Percentiles rank a stretch among this genome's conserved stretches.
phyloP scores from a whole-genome alignment of 2,797 vertebrate genomes.

The Pempheris klunzingeri region DNA sequence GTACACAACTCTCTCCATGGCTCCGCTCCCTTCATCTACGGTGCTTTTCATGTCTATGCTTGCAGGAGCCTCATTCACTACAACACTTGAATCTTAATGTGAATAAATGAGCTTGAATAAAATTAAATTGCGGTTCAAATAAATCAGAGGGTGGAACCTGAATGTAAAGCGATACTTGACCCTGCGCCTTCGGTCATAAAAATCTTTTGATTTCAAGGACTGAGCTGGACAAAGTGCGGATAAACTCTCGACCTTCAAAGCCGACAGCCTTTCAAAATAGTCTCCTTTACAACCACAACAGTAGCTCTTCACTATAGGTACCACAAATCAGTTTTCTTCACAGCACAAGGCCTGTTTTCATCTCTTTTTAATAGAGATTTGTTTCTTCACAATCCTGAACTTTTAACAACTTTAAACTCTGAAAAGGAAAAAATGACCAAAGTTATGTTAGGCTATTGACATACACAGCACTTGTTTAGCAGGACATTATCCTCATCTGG shows the following conservation, averaged over 20 bases:
- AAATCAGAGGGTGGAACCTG: conserved; percentile 65
- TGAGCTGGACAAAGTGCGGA: conserved; percentile 33
- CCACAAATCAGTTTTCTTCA: conserved; percentile 39
- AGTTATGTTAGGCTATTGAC: conserved; percentile 13
- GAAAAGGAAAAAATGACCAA: conserved; percentile 2
- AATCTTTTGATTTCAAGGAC: conserved; percentile 60
- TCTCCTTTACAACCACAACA: conserved; percentile 23
- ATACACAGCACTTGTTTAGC: conserved; percentile 21
- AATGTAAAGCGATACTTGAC: conserved; percentile 62
- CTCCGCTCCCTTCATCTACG: conserved; percentile 77
- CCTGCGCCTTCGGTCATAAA: conserved; percentile 50
- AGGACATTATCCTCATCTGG: conserved; percentile 29
- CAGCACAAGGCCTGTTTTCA: conserved; percentile 29
- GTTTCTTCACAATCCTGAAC: no score
- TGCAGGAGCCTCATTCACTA: conserved; percentile 72
- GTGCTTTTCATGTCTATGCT: conserved; percentile 82
- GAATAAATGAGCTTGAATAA: conserved; percentile 81
- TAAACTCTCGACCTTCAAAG: conserved; percentile 57
- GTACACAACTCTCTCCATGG: conserved; percentile 73
- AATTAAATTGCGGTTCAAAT: conserved; percentile 71
- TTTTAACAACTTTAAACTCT: conserved; percentile 2
- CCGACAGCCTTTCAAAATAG: conserved; percentile 46
- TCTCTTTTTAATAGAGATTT: conserved; percentile 36
- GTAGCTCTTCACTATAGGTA: conserved; percentile 21
- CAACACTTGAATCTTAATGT: conserved; percentile 78